These are phyloP conservation scores for Tolmerus cingulatus DNA, from an alignment of 2,888 invertebrate genomes.

Conservation along the genomic window DNA sequence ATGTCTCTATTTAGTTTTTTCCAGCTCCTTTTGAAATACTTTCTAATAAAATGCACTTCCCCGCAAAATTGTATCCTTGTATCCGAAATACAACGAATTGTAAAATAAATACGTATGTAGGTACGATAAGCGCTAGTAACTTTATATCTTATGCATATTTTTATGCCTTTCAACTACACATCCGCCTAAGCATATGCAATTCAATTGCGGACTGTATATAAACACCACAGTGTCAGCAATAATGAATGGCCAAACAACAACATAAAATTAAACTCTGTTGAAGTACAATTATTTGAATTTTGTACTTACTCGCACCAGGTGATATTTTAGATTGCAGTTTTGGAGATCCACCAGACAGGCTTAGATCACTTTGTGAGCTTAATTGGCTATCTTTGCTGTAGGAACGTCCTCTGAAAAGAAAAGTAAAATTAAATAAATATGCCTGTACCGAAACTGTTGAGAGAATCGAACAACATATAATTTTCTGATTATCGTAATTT, in stretches of 20 bases:
- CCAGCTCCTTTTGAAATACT: too few relatives aligned
- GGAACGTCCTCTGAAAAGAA: constrained; percentile 60
- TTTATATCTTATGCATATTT: neutral
- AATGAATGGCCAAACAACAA: neutral
- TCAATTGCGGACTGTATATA: neutral
- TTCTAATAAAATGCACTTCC: too few relatives aligned
- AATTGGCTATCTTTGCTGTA: constrained; percentile 70
- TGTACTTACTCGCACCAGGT: constrained; percentile 62
- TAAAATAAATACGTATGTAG: neutral
- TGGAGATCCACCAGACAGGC: constrained; percentile 65
- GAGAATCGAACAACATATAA: neutral
- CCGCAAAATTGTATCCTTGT: too few relatives aligned
- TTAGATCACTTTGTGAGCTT: constrained; percentile 77
- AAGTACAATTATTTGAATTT: neutral
- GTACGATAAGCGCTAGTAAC: neutral
- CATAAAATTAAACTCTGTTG: neutral
- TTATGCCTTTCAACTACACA: neutral
- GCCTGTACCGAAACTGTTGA: neutral
- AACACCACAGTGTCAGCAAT: neutral
- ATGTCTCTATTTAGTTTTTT: too few relatives aligned
- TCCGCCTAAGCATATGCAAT: constrained; percentile 4
- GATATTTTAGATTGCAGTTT: constrained; percentile 65
- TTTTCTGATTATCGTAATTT: neutral
- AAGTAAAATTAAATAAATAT: neutral
- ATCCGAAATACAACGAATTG: too few relatives aligned